Percentiles rank a stretch among this genome's conserved stretches.
These are phyloP conservation scores for Paguma larvata DNA, from an alignment of 2,797 vertebrate species.

Conservation along the genomic window DNA sequence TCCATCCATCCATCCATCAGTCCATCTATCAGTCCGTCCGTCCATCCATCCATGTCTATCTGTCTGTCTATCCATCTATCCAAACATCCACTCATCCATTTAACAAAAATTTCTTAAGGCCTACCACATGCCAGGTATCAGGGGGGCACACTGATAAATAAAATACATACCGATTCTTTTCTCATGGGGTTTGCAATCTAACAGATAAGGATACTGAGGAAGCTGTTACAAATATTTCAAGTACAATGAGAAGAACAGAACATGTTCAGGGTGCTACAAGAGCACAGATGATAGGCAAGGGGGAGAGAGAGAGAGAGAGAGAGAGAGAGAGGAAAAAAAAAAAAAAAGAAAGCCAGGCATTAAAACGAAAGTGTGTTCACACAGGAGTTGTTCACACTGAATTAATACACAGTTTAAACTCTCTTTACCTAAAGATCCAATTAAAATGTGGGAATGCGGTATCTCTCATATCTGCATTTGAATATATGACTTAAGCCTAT, in stretches of 20 bases:
- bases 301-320: not conserved
- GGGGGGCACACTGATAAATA: not conserved
- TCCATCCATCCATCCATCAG: not conserved
- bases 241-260: not conserved
- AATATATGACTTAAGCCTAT: slow-evolving; percentile 77
- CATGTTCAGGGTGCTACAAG: not conserved
- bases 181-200: not conserved
- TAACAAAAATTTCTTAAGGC: not conserved
- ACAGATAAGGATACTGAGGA: slow-evolving; percentile 20
- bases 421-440: slow-evolving; percentile 79
- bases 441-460: slow-evolving; percentile 72
- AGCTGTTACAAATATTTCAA: slow-evolving; percentile 47
- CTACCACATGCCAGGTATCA: not conserved
- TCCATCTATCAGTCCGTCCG: not conserved
- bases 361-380: slow-evolving; percentile 22
- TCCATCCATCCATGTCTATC: no score
- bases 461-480: slow-evolving; percentile 58
- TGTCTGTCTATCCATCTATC: not conserved
- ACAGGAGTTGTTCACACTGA: not conserved
- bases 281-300: not conserved
- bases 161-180: not conserved
- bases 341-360: not conserved
- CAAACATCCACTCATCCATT: not conserved
- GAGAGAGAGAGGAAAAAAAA: not conserved
- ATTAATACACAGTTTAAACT: slow-evolving; percentile 41